phyloP scores from a whole-genome alignment of 2,888 invertebrate species.

The Arge pagana region DNA sequence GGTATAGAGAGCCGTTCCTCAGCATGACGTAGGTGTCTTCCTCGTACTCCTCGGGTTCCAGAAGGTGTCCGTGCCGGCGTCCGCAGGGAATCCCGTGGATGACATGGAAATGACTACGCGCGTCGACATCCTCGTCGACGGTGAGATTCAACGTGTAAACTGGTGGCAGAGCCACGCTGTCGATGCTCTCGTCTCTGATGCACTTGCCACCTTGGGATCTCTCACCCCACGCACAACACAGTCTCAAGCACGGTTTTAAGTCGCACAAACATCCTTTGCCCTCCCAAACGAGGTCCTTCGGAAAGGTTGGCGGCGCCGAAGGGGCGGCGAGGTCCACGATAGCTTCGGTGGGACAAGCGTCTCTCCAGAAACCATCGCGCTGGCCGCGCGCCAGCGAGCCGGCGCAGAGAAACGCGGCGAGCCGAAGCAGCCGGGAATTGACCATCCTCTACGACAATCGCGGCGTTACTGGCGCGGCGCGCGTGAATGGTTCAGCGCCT shows the following conservation, averaged over 20 bases:
- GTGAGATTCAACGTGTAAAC: background rate
- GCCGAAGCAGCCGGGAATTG: too few relatives aligned
- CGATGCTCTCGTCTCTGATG: too few relatives aligned
- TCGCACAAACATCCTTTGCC: constrained; percentile 15
- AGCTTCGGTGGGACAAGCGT: too few relatives aligned
- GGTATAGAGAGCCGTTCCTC: background rate
- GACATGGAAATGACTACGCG: background rate
- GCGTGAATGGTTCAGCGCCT: too few relatives aligned
- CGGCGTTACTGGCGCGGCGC: too few relatives aligned
- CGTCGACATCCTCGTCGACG: background rate
- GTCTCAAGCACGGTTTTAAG: constrained; percentile 1
- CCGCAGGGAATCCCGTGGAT: background rate
- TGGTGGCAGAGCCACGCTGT: background rate
- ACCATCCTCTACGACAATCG: too few relatives aligned
- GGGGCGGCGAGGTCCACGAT: too few relatives aligned
- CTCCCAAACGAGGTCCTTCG: too few relatives aligned
- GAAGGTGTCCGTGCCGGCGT: background rate
- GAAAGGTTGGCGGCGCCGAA: too few relatives aligned
- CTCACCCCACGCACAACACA: background rate
- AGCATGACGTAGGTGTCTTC: background rate
- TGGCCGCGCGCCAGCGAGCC: too few relatives aligned
- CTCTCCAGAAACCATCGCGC: too few relatives aligned
- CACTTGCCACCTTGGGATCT: background rate
- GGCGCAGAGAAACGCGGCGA: too few relatives aligned
- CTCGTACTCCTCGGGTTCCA: background rate